Conservation (phyloP, 2,113 vertebrate genomes). For the Platichthys stellatus region DNA sequence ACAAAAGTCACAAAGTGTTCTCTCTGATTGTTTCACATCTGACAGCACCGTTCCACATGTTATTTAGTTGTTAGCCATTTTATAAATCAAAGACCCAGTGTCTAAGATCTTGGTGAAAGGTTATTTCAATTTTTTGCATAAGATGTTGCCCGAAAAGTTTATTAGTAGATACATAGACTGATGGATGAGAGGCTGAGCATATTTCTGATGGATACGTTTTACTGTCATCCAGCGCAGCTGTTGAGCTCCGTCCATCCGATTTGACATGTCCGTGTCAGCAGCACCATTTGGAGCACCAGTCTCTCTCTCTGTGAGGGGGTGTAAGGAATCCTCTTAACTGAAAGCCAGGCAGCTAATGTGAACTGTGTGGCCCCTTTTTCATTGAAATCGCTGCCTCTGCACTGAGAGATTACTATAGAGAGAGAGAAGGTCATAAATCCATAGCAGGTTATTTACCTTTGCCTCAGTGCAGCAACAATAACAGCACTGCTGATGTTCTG, state of each 20-base stretch:
- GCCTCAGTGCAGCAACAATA: constrained; percentile 13
- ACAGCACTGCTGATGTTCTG: constrained; percentile 27
- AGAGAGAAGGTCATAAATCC: constrained; percentile 55
- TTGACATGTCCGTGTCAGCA: constrained; percentile 49
- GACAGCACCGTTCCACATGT: too few species aligned
- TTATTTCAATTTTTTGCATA: too few species aligned
- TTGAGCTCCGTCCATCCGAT: constrained; percentile 46
- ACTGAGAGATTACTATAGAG: constrained; percentile 61
- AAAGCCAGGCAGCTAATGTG: constrained; percentile 50
- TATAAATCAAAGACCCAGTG: too few species aligned
- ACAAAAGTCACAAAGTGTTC: too few species aligned
- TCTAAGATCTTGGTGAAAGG: too few species aligned
- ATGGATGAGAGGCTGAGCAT: constrained; percentile 19
- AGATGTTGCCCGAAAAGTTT: not conserved
- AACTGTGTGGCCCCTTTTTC: constrained; percentile 42
- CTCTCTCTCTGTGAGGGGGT: constrained; percentile 17
- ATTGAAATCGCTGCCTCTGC: constrained; percentile 59
- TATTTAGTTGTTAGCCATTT: too few species aligned
- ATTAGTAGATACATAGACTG: not conserved
- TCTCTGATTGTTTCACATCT: too few species aligned
- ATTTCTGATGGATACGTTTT: constrained; percentile 37
- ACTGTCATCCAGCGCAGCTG: constrained; percentile 35
- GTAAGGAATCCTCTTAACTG: constrained; percentile 76
- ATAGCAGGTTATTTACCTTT: constrained; percentile 65
- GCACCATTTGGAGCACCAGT: constrained; percentile 18